Conservation (phyloP, 2,113 vertebrate genomes). For the Physeter macrocephalus region DNA sequence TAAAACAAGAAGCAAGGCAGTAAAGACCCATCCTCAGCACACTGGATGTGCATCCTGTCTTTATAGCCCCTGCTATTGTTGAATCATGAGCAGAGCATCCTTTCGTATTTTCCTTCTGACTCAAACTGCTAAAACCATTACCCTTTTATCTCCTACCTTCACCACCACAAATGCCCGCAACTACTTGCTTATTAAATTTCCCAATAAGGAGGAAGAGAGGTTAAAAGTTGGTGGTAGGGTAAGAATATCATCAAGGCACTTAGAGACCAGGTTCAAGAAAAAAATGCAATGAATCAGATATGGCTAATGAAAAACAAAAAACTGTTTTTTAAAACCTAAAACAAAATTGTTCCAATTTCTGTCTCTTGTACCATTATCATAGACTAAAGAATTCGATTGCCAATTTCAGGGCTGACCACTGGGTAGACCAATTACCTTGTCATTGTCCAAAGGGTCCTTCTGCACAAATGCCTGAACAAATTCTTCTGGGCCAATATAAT, state of each 20-base stretch:
- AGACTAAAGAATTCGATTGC: background rate
- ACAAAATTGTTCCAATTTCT: background rate
- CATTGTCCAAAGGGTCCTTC: slow-evolving; percentile 90
- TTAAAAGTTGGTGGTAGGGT: background rate
- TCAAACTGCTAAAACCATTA: slow-evolving; percentile 56
- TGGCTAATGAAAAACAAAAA: background rate
- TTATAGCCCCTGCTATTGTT: background rate
- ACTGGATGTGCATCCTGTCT: background rate
- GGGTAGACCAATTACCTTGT: slow-evolving; percentile 84
- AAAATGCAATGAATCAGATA: background rate
- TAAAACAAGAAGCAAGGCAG: background rate
- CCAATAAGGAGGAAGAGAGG: background rate
- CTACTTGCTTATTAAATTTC: slow-evolving; percentile 42
- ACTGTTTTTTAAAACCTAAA: background rate
- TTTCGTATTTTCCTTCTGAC: slow-evolving; percentile 4
- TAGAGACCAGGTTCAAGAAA: background rate
- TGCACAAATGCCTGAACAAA: slow-evolving; percentile 94
- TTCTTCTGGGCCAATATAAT: slow-evolving; percentile 96
- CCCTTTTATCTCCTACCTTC: background rate
- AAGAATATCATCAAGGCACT: background rate
- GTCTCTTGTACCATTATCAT: background rate
- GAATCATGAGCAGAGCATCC: background rate
- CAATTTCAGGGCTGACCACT: background rate
- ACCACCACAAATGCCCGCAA: background rate
- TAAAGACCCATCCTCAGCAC: background rate